Percentiles rank a stretch among this genome's conserved stretches.
phyloP scores from a whole-genome alignment of 2,113 vertebrate genomes.

The Sula dactylatra region DNA sequence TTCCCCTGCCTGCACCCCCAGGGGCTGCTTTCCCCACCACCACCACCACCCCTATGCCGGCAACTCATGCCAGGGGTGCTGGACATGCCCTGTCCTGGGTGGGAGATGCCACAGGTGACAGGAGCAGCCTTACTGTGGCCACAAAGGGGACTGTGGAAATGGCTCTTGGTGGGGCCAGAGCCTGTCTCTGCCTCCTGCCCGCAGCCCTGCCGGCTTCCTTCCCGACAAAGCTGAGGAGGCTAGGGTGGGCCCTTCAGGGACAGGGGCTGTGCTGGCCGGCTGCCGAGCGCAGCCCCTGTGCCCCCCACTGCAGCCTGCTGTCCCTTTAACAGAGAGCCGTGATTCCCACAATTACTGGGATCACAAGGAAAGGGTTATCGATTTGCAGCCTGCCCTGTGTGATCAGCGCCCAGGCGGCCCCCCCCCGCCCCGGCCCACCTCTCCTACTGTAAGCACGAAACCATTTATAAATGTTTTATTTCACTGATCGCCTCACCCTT shows the following conservation, averaged over 20 bases:
- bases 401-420: constrained; percentile 60
- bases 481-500: constrained; percentile 68
- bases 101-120: not conserved
- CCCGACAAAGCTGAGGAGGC: not conserved
- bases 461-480: constrained; percentile 79
- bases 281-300: not conserved
- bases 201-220: not conserved
- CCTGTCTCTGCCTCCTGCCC: not conserved
- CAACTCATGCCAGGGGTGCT: fast-evolving
- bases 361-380: constrained; percentile 78
- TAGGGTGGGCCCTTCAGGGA: not conserved
- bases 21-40: not conserved
- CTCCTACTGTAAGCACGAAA: constrained; percentile 69
- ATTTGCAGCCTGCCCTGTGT: constrained; percentile 74
- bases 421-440: constrained; percentile 37
- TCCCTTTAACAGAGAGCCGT: constrained; percentile 78
- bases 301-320: constrained; percentile 27
- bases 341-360: constrained; percentile 80
- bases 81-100: fast-evolving
- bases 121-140: not conserved
- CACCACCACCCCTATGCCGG: not conserved
- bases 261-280: not conserved
- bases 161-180: not conserved
- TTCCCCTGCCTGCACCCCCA: not conserved
- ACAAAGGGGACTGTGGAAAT: not conserved